Evolutionary conservation across 1,140 invertebrate species (phyloP).

Genomic region (Lepidurus apus): DNA sequence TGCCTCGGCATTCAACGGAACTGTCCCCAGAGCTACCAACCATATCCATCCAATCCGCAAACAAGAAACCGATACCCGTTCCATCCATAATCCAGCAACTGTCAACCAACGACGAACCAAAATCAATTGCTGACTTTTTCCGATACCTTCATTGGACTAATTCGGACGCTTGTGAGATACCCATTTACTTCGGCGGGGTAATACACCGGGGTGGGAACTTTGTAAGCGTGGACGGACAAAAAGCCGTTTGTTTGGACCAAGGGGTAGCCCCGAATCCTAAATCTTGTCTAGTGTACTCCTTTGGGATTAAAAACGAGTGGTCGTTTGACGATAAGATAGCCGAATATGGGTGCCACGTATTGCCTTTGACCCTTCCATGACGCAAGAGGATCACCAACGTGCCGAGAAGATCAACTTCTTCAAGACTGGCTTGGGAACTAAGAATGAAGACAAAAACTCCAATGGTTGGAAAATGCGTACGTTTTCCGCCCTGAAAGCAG

Average conservation of each 20-base stretch:
- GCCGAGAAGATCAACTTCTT: slow-evolving; percentile 4
- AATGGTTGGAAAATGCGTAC: slow-evolving; percentile 12
- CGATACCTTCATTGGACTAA: slow-evolving; percentile 29
- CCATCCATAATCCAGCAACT: neutral
- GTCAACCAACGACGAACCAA: neutral
- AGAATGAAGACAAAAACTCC: neutral
- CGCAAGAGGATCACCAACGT: slow-evolving; percentile 14
- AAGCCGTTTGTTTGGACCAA: slow-evolving; percentile 36
- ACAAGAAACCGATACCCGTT: no score
- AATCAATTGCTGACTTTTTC: neutral
- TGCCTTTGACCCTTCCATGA: slow-evolving; percentile 39
- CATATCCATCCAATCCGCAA: no score
- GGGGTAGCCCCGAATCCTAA: slow-evolving; percentile 30
- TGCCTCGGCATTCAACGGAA: no score
- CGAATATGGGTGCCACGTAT: slow-evolving; percentile 39
- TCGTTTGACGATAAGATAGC: slow-evolving; percentile 39
- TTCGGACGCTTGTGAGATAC: neutral
- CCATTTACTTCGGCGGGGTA: slow-evolving; percentile 24
- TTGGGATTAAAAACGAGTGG: slow-evolving; percentile 40
- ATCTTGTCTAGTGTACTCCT: slow-evolving; percentile 37
- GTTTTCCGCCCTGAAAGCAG: neutral
- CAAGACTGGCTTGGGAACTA: neutral
- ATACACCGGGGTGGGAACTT: neutral
- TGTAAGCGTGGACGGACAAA: slow-evolving; percentile 30
- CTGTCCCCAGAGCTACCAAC: no score